Evolutionary conservation across 1,140 invertebrate genomes (phyloP).

Genomic region (Marisa cornuarietis): DNA sequence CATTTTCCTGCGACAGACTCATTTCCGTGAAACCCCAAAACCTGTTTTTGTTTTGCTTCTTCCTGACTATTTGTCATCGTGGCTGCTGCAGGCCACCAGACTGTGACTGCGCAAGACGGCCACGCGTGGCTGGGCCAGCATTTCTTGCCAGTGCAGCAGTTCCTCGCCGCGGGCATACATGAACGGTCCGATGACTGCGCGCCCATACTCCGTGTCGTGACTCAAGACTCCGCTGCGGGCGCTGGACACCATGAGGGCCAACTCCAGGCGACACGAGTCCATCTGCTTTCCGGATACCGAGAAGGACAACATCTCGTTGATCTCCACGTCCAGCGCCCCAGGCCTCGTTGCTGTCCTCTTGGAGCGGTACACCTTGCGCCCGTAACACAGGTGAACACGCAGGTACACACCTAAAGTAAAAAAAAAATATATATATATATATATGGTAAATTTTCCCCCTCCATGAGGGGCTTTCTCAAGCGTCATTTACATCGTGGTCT

Average conservation of each 20-base stretch:
- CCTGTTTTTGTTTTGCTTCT: too few relatives aligned
- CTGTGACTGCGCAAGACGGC: constrained; percentile 51
- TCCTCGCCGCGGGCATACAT: constrained; percentile 64
- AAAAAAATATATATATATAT: too few relatives aligned
- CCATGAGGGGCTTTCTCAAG: too few relatives aligned
- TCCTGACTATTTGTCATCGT: background rate
- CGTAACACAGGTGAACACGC: constrained; percentile 55
- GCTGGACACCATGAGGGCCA: constrained; percentile 47
- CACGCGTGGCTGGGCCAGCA: constrained; percentile 53
- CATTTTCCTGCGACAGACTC: too few relatives aligned
- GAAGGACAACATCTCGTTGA: constrained; percentile 63
- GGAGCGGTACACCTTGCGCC: constrained; percentile 56
- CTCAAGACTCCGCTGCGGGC: constrained; percentile 13
- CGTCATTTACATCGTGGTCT: too few relatives aligned
- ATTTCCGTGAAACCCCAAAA: too few relatives aligned
- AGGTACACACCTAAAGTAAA: constrained; percentile 56
- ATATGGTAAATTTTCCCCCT: background rate
- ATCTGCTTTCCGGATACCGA: constrained; percentile 50
- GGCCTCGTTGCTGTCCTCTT: constrained; percentile 53
- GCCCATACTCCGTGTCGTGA: constrained; percentile 54
- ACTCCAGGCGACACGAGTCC: constrained; percentile 56
- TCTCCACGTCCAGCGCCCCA: constrained; percentile 43
- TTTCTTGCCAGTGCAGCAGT: constrained; percentile 65
- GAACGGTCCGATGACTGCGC: constrained; percentile 59
- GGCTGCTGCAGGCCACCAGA: constrained; percentile 20